Percentiles rank a stretch among this genome's conserved stretches.
These are phyloP conservation scores for Atta texana DNA, from an alignment of 1,140 invertebrate genomes.

Conservation along the genomic window DNA sequence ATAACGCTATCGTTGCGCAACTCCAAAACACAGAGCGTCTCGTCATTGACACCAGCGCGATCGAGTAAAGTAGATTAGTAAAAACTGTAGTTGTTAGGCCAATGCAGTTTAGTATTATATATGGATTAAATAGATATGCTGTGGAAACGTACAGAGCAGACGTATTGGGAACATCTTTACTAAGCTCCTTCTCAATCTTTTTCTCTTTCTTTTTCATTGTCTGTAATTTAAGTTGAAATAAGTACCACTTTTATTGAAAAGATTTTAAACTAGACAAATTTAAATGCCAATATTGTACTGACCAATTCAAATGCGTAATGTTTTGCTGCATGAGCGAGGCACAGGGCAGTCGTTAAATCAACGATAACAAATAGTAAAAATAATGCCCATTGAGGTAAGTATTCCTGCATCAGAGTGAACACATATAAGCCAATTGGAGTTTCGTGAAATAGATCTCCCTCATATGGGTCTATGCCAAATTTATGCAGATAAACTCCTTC, in stretches of 20 bases:
- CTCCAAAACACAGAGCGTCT: slow-evolving; percentile 88
- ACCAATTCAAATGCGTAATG: slow-evolving; percentile 89
- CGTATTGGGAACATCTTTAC: slow-evolving; percentile 63
- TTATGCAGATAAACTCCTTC: slow-evolving; percentile 95
- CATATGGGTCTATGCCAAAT: slow-evolving; percentile 94
- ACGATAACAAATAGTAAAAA: slow-evolving; percentile 90
- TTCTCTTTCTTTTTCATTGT: slow-evolving; percentile 72
- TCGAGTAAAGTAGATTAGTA: slow-evolving; percentile 93
- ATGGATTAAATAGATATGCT: slow-evolving; percentile 97
- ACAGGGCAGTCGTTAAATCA: slow-evolving; percentile 91
- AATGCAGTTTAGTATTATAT: slow-evolving; percentile 95
- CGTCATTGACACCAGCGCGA: slow-evolving; percentile 90
- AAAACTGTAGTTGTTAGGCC: slow-evolving; percentile 96
- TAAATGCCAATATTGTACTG: slow-evolving; percentile 76
- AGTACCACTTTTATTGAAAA: neutral
- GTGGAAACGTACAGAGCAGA: slow-evolving; percentile 89
- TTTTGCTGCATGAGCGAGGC: slow-evolving; percentile 90
- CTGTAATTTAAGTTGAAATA: slow-evolving; percentile 69
- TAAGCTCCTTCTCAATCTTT: slow-evolving; percentile 46
- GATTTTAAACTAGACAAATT: neutral
- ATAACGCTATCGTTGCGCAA: slow-evolving; percentile 90
- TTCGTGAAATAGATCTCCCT: slow-evolving; percentile 97
- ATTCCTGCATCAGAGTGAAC: slow-evolving; percentile 91
- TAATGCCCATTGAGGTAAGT: slow-evolving; percentile 86
- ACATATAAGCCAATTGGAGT: slow-evolving; percentile 91